Percentiles rank a stretch among this genome's conserved stretches.
Conservation (phyloP, 2,113 vertebrate genomes). For the Sinocyclocheilus anophthalmus region DNA sequence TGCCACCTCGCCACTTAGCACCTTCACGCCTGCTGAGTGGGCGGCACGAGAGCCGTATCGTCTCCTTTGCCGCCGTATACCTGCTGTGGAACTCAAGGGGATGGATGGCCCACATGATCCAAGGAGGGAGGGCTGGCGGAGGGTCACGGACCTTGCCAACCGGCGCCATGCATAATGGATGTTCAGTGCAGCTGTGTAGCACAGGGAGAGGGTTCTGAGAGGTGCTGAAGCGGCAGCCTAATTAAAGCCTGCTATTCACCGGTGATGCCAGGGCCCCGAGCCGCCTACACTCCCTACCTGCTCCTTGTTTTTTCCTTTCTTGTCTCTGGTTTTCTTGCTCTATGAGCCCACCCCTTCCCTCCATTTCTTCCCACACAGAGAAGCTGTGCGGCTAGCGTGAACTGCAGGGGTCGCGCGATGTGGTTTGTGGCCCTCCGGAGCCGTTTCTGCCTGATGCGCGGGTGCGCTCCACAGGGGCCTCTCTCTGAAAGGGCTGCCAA, state of each 20-base stretch:
- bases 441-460: conserved; percentile 64
- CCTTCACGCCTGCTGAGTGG: conserved; percentile 63
- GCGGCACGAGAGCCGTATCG: neutral
- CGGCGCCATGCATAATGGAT: conserved; percentile 72
- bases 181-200: conserved; percentile 64
- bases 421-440: conserved; percentile 64
- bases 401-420: conserved; percentile 64
- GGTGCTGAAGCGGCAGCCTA: conserved; percentile 72
- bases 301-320: conserved; percentile 38
- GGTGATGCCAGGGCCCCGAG: conserved; percentile 62
- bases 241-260: conserved; percentile 73
- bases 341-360: conserved; percentile 47
- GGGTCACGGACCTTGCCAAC: conserved; percentile 55
- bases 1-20: conserved; percentile 67
- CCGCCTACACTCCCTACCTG: conserved; percentile 58
- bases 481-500: conserved; percentile 69
- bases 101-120: conserved; percentile 2
- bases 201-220: conserved; percentile 44
- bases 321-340: neutral
- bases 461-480: conserved; percentile 63
- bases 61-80: neutral
- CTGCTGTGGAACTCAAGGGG: neutral
- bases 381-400: conserved; percentile 65
- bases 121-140: conserved; percentile 43
- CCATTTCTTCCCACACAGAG: conserved; percentile 49